Base-by-base conservation (phyloP, 2,113 vertebrate genomes). In the Lophochroa leadbeateri region DNA sequence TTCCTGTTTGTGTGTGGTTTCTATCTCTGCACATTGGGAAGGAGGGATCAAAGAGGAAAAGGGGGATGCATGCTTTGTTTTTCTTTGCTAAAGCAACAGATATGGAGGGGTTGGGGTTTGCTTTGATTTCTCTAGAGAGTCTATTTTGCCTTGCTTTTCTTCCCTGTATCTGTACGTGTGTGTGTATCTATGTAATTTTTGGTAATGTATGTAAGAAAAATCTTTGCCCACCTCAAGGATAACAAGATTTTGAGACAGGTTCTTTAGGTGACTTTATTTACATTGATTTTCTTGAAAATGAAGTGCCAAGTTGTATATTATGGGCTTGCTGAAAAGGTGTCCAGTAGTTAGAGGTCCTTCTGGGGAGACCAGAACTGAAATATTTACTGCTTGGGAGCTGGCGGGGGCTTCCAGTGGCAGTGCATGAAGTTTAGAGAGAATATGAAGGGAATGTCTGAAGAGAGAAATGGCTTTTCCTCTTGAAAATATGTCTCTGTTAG, bases 281-380 rank as follows among this genome's bases (percentile, higher is more conserved):
- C 96, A 97, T 96, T 88, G 90, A 94, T 98, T 96, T 97, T 92
- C 80, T 94, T 82, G 95, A 86, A 96, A 98, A 97, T 87, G 84
- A 97, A 97, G 96, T 97, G 82, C 67, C 74, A 79, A 97, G 94
- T 90, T 97, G 88, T 83, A 33, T 72, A 41, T 96, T 95, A 88
- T 19, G 60, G 76, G 57, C 77, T 86, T 72, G 87, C 75, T 94
- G 72, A 87, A 85, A 92, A 97, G 86, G 80, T 91, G 77, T 68
- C 68, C 44, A 27, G 44, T 79, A 55, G 55, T 84, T 74, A 35
- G 74, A 94, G 52, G 72, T 96, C 49, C 89, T 71, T 86, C 52
- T 43, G 33, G n/a, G 57, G 21, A 29, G 86, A 89, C 79, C n/a
- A 49, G 78, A 94, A 93, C 87, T 67, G 80, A 94, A 81, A 9